phyloP scores from a whole-genome alignment of 1,140 invertebrate genomes.

The Aphelinus atriplicis region DNA sequence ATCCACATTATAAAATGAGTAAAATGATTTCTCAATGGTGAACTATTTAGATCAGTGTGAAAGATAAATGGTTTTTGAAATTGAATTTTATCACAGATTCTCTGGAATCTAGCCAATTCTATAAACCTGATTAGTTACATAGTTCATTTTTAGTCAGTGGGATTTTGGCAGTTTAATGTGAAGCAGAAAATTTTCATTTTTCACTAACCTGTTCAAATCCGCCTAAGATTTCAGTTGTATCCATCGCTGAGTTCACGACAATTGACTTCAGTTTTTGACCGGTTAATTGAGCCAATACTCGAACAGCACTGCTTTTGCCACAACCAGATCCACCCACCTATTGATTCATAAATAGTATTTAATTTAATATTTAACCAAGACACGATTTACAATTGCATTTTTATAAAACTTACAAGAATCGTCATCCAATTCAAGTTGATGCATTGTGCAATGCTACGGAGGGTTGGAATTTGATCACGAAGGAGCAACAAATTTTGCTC shows the following conservation, averaged over 20 bases:
- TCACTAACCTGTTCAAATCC: constrained; percentile 93
- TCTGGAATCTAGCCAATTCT: too few species aligned
- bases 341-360: not conserved
- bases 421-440: constrained; percentile 92
- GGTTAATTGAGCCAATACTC: constrained; percentile 78
- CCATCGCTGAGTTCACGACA: constrained; percentile 92
- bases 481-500: constrained; percentile 71
- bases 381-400: not conserved
- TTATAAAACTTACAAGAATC: constrained; percentile 76
- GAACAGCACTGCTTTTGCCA: constrained; percentile 87
- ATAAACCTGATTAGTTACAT: too few species aligned
- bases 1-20: too few species aligned
- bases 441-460: constrained; percentile 84
- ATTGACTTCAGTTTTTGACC: constrained; percentile 81
- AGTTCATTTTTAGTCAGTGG: too few species aligned
- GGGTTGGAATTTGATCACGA: constrained; percentile 71
- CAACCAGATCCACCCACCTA: constrained; percentile 80
- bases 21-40: too few species aligned
- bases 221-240: constrained; percentile 93
- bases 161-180: too few species aligned
- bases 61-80: too few species aligned
- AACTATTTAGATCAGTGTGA: too few species aligned
- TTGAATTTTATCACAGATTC: too few species aligned
- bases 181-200: too few species aligned
- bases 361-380: too few species aligned